A percentile compares a stretch with the other conserved stretches of the same genome.
Conservation (phyloP, 2,113 vertebrate species). For the Osmerus eperlanus region DNA sequence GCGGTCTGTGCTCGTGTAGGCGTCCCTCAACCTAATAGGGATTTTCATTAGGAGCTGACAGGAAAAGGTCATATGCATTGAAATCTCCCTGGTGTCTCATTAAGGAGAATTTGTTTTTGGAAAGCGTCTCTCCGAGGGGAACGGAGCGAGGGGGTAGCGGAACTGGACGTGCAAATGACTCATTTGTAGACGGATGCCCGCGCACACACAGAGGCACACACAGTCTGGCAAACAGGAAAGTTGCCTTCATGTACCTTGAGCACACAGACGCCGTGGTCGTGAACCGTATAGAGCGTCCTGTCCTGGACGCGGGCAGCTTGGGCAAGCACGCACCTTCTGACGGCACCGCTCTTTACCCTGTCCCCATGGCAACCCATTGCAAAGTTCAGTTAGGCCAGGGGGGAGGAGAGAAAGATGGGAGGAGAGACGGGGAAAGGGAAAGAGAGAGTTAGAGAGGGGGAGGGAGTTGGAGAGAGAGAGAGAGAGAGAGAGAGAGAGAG, state of each 20-base stretch:
- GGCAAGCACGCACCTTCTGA: no score
- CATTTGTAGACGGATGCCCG: neutral
- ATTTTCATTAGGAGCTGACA: conserved; percentile 15
- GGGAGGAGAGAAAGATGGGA: no score
- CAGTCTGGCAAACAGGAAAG: neutral
- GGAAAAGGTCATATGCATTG: conserved; percentile 42
- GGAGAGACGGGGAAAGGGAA: no score
- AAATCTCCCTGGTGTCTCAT: conserved; percentile 28
- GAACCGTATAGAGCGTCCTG: no score
- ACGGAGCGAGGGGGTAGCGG: conserved; percentile 17
- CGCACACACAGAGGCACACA: neutral
- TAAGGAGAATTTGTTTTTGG: conserved; percentile 37
- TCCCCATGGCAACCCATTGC: neutral
- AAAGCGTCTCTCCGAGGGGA: conserved; percentile 5
- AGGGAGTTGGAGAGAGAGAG: no score
- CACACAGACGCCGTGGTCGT: no score
- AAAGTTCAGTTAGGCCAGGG: neutral
- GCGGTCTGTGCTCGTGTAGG: conserved; percentile 38
- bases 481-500: no score
- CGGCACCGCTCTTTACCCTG: neutral
- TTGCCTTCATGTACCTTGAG: neutral
- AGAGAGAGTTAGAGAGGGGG: no score
- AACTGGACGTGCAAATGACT: conserved; percentile 15
- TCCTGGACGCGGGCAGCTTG: no score
- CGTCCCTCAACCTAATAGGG: conserved; percentile 19